Percentiles rank a stretch among this genome's conserved stretches.
These are phyloP conservation scores for Lagorchestes hirsutus DNA, from an alignment of 2,797 vertebrate species.

Conservation along the genomic window DNA sequence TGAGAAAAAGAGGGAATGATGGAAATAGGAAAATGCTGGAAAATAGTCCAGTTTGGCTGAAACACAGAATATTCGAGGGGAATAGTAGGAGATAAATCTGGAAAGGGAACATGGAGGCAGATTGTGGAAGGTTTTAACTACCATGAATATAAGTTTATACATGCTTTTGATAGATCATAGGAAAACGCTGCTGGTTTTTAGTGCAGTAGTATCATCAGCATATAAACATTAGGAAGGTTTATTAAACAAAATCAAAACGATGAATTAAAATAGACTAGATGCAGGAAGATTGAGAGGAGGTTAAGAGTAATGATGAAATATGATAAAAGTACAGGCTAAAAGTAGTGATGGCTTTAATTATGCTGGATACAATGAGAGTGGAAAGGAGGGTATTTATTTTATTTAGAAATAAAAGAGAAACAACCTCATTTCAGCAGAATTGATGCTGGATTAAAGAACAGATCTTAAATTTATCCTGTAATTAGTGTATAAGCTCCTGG, in stretches of 20 bases:
- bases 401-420: not conserved
- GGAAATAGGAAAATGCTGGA: not conserved
- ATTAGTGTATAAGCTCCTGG: not conserved
- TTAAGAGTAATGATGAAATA: not conserved
- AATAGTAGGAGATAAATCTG: not conserved
- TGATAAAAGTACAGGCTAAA: not conserved
- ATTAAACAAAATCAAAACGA: not conserved
- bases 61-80: not conserved
- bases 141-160: not conserved
- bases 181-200: not conserved
- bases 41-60: not conserved
- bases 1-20: not conserved
- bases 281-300: not conserved
- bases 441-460: not conserved
- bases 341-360: not conserved
- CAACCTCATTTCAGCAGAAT: not conserved
- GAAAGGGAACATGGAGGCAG: not conserved
- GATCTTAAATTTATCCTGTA: not conserved
- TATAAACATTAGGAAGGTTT: not conserved
- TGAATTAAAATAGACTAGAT: not conserved
- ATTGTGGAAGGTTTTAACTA: not conserved
- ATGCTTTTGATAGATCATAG: not conserved
- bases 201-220: not conserved
- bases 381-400: not conserved
- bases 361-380: not conserved